Base-by-base conservation (phyloP, 35 echinoderm and acorn worm species). In the Holothuria glaberrima region DNA sequence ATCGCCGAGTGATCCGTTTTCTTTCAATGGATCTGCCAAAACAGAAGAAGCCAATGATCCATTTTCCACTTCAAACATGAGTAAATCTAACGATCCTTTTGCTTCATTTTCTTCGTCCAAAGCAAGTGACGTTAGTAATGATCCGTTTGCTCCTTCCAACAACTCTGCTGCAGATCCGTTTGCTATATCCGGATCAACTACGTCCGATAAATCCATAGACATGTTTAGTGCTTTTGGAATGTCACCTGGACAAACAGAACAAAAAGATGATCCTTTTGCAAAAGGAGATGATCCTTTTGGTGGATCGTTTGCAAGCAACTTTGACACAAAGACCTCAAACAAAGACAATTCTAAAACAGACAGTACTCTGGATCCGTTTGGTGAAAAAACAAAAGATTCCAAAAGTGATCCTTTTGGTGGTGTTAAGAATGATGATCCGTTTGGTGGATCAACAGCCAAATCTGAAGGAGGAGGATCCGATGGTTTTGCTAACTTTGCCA, bases 401-500 rank as follows among this genome's bases (percentile, higher is more conserved):
- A 57, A 31, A 57, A 70, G 66, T 25, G 77, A 69, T 68, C 75
- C 54, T 9, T 82, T 83, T 74, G 64, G 36, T 50, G 79, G 38
- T 54, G 66, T 48, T 21, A 9, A 84, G 75, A 29, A 70, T 9
- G 73, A 91, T 34, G 90, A 91, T 60, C 80, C 80, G 31, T 91
- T 91, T 72, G 63, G 60, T 14, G 77, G 76, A 30, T 59, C 77
- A 19, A 38, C 66, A 57, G 48, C 73, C 29, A 76, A 60, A 78
- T 27, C 71, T 3, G 73, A 60, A 6, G 88, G 70, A 22, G 61
- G 78, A 21, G 64, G 33, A 18, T 58, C 87, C 27, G 96, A 92
- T 84, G 90, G 93, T 33, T 94, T 98, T 84, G 96, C 93, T 32
- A 75, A 89, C 59, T 98, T 98, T 93, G 93, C 96, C 30, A 93